A percentile compares a stretch with the other conserved stretches of the same genome.
Conservation (phyloP, 1,140 invertebrate species). For the Dinothrombium tinctorium region DNA sequence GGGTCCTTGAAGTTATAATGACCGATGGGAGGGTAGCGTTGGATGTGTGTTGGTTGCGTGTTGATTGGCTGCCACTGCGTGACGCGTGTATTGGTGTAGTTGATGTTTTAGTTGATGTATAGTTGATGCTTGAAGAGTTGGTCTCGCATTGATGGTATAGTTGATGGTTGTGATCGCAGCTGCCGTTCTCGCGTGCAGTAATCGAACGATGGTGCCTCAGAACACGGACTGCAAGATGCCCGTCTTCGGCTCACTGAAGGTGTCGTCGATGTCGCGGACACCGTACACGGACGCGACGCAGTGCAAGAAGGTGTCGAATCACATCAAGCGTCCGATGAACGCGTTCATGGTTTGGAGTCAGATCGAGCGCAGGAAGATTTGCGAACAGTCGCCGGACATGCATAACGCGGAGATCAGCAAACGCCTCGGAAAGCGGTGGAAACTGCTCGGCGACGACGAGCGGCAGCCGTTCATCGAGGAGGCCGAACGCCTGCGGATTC, state of each 20-base stretch:
- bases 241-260: slow-evolving; percentile 55
- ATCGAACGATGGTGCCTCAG: too few relatives aligned
- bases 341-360: slow-evolving; percentile 97
- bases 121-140: too few relatives aligned
- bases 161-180: too few relatives aligned
- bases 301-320: slow-evolving; percentile 71
- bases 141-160: too few relatives aligned
- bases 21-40: too few relatives aligned
- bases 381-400: slow-evolving; percentile 73
- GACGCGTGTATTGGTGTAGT: too few relatives aligned
- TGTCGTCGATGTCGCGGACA: slow-evolving; percentile 66
- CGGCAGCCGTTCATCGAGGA: slow-evolving; percentile 79
- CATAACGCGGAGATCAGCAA: slow-evolving; percentile 93
- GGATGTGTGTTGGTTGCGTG: too few relatives aligned
- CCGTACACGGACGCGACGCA: slow-evolving; percentile 89
- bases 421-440: slow-evolving; percentile 70
- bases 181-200: too few relatives aligned
- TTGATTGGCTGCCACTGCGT: too few relatives aligned
- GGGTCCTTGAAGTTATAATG: too few relatives aligned
- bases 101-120: too few relatives aligned
- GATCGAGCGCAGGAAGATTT: slow-evolving; percentile 77
- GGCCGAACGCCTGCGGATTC: slow-evolving; percentile 60
- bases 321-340: slow-evolving; percentile 93
- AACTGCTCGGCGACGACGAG: slow-evolving; percentile 58
- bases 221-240: too few relatives aligned